Evolutionary conservation across 2,888 invertebrate species (phyloP).

Genomic region (Cheilosia soror): DNA sequence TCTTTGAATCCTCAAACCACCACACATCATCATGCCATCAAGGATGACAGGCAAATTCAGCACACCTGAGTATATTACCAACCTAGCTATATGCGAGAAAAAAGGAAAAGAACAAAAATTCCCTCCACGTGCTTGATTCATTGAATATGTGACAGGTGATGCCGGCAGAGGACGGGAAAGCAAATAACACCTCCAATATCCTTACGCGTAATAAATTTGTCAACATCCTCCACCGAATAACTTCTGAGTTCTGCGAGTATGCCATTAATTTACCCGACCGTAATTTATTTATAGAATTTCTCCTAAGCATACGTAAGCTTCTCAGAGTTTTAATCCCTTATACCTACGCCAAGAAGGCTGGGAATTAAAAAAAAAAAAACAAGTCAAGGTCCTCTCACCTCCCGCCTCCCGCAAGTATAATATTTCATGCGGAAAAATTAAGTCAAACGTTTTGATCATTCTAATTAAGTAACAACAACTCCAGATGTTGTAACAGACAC

Average conservation of each 20-base stretch:
- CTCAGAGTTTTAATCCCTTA: conserved; percentile 35
- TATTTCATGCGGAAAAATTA: conserved; percentile 70
- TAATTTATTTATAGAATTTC: conserved; percentile 69
- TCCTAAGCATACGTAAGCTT: conserved; percentile 34
- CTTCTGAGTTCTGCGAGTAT: neutral
- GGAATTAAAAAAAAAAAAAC: neutral
- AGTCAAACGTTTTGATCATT: conserved; percentile 72
- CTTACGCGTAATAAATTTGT: conserved; percentile 67
- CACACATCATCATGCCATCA: neutral
- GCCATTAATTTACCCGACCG: conserved; percentile 26
- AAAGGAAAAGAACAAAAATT: conserved; percentile 31
- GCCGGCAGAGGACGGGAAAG: neutral
- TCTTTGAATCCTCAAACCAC: conserved; percentile 19
- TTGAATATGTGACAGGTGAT: conserved; percentile 49
- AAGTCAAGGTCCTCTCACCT: conserved; percentile 34
- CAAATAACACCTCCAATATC: conserved; percentile 51
- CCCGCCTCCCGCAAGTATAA: conserved; percentile 35
- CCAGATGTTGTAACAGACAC: conserved; percentile 8
- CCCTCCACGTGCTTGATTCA: conserved; percentile 61
- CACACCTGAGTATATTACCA: conserved; percentile 53
- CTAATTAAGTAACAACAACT: conserved; percentile 67
- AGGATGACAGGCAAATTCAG: conserved; percentile 38
- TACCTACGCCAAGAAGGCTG: neutral
- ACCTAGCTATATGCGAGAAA: neutral
- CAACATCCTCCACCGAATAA: conserved; percentile 41